Percentiles rank a stretch among this genome's conserved stretches.
Evolutionary conservation across 2,113 vertebrate species (phyloP).

Genomic region (Spermophilus dauricus): DNA sequence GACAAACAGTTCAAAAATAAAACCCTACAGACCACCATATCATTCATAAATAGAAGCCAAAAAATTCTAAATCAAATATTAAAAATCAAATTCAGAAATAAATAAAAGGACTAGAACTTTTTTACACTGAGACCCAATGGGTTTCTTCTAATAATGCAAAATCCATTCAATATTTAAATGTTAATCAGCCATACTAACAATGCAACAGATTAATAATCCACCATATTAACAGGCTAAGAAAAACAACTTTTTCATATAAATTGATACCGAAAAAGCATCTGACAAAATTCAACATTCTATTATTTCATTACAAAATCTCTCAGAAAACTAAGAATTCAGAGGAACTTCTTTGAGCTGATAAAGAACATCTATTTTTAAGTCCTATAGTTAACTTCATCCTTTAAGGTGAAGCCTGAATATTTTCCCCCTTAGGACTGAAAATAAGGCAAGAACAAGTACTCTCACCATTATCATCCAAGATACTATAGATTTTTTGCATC

Average conservation of each 20-base stretch:
- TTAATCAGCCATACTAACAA: not conserved
- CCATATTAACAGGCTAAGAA: not conserved
- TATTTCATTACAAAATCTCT: not conserved
- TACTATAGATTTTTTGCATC: not conserved
- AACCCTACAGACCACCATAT: not conserved
- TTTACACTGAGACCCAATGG: not conserved
- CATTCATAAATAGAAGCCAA: not conserved
- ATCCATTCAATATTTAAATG: not conserved
- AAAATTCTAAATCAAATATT: slow-evolving; percentile 1
- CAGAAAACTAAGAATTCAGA: slow-evolving; percentile 6
- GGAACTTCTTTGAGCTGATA: not conserved
- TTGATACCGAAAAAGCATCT: not conserved
- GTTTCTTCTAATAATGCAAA: not conserved
- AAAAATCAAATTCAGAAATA: not conserved
- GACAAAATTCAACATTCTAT: not conserved
- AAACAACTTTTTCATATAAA: not conserved
- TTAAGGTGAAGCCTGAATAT: not conserved
- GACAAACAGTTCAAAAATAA: not conserved
- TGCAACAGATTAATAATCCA: not conserved
- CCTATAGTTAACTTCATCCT: not conserved
- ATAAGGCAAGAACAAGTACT: not conserved
- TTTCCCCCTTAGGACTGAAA: not conserved
- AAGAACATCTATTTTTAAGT: not conserved
- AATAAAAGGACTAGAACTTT: not conserved
- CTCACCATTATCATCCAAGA: not conserved